Conservation (phyloP, 1,140 invertebrate genomes). For the Drosophila miranda region DNA sequence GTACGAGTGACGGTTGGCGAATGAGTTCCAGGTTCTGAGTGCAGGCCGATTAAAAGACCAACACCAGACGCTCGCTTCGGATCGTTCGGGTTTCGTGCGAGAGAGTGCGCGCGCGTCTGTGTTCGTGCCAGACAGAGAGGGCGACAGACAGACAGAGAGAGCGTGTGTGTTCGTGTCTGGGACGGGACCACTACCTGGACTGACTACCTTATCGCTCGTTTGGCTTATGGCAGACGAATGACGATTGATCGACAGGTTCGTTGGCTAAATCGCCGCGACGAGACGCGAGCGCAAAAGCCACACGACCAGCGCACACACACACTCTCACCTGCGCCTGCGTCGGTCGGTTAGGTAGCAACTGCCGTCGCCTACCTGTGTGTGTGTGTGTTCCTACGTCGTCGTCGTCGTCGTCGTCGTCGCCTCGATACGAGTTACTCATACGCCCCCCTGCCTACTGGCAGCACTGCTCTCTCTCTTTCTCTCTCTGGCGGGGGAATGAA, state of each 20-base stretch:
- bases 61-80: conserved; percentile 42
- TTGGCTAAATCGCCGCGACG: conserved; percentile 77
- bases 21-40: conserved; percentile 70
- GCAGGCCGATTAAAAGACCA: conserved; percentile 73
- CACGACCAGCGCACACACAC: conserved; percentile 65
- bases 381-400: conserved; percentile 28
- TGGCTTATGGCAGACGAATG: conserved; percentile 78
- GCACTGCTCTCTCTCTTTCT: too few relatives aligned
- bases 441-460: conserved; percentile 42
- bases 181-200: conserved; percentile 9
- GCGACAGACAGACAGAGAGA: too few relatives aligned
- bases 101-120: conserved; percentile 8
- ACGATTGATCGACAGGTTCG: conserved; percentile 82
- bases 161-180: conserved; percentile 14
- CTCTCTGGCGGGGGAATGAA: too few relatives aligned
- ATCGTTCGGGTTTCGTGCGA: conserved; percentile 27
- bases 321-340: conserved; percentile 5
- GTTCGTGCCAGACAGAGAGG: too few relatives aligned
- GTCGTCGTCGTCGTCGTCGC: conserved; percentile 30
- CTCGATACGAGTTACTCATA: conserved; percentile 60
- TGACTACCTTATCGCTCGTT: conserved; percentile 69
- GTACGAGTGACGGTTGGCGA: conserved; percentile 66
- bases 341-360: conserved; percentile 6
- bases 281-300: conserved; percentile 69
- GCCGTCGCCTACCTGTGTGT: conserved; percentile 19